Conservation (phyloP, 64 coral and sea anemone genomes). For the Dendronephthya gigantea region DNA sequence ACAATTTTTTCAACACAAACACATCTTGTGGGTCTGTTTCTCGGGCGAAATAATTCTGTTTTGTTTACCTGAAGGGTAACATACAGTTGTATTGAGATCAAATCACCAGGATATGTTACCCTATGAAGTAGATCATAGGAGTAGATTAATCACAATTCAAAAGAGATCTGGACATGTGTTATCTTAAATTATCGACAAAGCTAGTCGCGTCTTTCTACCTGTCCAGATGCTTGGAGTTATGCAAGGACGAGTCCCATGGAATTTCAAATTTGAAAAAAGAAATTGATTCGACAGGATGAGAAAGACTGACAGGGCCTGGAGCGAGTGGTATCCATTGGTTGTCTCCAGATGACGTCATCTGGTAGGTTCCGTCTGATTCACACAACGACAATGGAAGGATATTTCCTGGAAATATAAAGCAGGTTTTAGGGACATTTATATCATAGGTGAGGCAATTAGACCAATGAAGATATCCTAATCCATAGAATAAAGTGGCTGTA, state of each 20-base stretch:
- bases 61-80: not conserved
- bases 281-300: constrained; percentile 77
- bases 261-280: constrained; percentile 86
- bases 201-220: constrained; percentile 39
- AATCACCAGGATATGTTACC: not conserved
- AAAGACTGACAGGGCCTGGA: not conserved
- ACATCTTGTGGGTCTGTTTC: too few relatives aligned
- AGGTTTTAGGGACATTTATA: too few relatives aligned
- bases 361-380: not conserved
- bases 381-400: not conserved
- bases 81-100: not conserved
- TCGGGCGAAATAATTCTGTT: too few relatives aligned
- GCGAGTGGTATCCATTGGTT: not conserved
- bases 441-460: too few relatives aligned
- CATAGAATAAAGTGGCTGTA: too few relatives aligned
- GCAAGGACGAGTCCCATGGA: constrained; percentile 93
- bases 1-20: too few relatives aligned
- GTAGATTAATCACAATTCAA: not conserved
- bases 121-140: not conserved
- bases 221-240: constrained; percentile 66
- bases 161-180: not conserved
- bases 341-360: not conserved
- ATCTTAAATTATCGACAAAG: not conserved
- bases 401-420: not conserved
- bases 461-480: too few relatives aligned